Evolutionary conservation across 2,113 vertebrate genomes (phyloP).

Genomic region (Nothobranchius kuhntae): DNA sequence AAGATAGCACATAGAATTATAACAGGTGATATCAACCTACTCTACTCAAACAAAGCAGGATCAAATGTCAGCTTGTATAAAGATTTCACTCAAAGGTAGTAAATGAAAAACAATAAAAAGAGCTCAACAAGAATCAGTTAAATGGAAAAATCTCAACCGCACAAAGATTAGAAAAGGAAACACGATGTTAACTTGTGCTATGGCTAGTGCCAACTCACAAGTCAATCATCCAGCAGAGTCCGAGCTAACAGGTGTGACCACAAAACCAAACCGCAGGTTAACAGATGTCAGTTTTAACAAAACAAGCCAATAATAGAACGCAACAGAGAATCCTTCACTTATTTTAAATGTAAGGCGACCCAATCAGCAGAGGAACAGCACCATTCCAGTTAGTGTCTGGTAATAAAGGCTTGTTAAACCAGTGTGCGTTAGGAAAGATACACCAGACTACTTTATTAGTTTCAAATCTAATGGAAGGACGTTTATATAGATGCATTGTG

Average conservation of each 20-base stretch:
- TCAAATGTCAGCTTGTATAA: slow-evolving; percentile 52
- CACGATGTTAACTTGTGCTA: not conserved
- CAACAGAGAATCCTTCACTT: slow-evolving; percentile 52
- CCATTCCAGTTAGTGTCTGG: slow-evolving; percentile 19
- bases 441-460: not conserved
- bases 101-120: slow-evolving; percentile 26
- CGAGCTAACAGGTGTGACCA: not conserved
- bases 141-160: slow-evolving; percentile 12
- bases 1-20: slow-evolving; percentile 39
- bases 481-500: too few relatives aligned
- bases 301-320: not conserved
- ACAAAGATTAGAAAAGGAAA: not conserved
- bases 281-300: not conserved
- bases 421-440: not conserved
- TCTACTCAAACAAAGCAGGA: slow-evolving; percentile 35
- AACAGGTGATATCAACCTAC: slow-evolving; percentile 25
- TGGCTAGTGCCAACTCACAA: not conserved
- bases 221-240: not conserved
- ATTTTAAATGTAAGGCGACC: not conserved
- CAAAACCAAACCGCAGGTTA: too few relatives aligned
- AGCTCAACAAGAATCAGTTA: not conserved
- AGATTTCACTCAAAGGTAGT: not conserved
- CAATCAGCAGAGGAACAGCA: slow-evolving; percentile 15
- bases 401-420: not conserved
- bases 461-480: too few relatives aligned